Conservation (phyloP, 1,140 invertebrate genomes). For the Polypedilum vanderplanki region DNA sequence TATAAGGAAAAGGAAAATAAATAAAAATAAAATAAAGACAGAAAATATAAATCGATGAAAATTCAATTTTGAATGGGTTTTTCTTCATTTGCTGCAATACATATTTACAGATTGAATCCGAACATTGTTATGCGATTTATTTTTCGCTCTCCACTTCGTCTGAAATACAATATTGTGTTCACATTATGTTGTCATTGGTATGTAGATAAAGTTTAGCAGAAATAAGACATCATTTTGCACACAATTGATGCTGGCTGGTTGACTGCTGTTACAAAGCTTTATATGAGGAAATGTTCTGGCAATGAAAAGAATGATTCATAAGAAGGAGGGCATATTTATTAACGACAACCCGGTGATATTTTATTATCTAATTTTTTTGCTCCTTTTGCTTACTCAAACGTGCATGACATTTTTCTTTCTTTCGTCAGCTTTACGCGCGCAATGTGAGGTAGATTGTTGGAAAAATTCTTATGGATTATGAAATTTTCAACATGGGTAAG, state of each 20-base stretch:
- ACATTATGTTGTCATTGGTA: too few species aligned
- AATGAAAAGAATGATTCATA: not conserved
- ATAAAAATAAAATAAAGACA: not conserved
- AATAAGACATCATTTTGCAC: too few species aligned
- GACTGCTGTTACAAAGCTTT: too few species aligned
- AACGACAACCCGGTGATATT: slow-evolving; percentile 16
- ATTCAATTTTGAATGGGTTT: slow-evolving; percentile 13
- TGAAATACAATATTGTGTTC: too few species aligned
- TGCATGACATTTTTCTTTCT: slow-evolving; percentile 5
- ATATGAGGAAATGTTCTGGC: too few species aligned
- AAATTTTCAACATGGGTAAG: too few species aligned
- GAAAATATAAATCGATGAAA: slow-evolving; percentile 11
- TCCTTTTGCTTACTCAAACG: not conserved
- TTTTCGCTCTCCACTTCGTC: too few species aligned
- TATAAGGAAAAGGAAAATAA: not conserved
- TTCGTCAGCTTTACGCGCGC: not conserved
- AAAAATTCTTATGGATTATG: too few species aligned
- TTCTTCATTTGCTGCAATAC: not conserved
- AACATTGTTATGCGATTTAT: not conserved
- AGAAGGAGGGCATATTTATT: not conserved
- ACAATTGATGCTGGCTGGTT: too few species aligned
- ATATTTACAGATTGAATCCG: not conserved
- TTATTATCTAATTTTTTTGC: not conserved
- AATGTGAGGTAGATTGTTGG: not conserved
- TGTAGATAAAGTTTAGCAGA: too few species aligned